Base-by-base conservation (phyloP, 2,888 invertebrate species). In the Ypsolopha sequella region DNA sequence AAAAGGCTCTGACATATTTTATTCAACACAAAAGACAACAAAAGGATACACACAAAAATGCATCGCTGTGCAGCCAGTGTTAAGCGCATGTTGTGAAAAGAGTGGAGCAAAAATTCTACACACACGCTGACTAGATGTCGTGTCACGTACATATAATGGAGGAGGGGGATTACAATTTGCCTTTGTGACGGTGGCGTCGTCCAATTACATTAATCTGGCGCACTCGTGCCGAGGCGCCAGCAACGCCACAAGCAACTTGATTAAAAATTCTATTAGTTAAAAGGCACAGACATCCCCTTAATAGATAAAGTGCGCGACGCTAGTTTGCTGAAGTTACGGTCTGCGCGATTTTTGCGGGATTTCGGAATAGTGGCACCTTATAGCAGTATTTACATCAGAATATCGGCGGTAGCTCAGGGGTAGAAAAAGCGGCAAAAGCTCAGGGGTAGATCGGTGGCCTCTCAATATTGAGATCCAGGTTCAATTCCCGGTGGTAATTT, bases 211-310 rank as follows among this genome's bases (percentile, higher is more conserved):
- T 85, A 85, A 82, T 82, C 80, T 76, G 80, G 76, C 75, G 78
- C 66, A 68, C 72, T 73, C 70, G 74, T 66, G 73, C 70, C 66
- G 69, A 58, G 65, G 67, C 68, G 49, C 48, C 51, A 68, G 65
- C 73, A 73, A 68, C 72, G 70, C 73, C 80, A 70, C 80, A 76
- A 79, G 70, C 76, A 76, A 82, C 81, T 79, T 85, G 82, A 85
- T 85, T 85, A 84, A 86, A 85, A 82, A 85, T 82, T 82, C 84
- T 85, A 85, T 85, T 86, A 84, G 81, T 82, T 80, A 73, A 81
- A 85, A 84, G 76, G 77, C 77, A 68, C 72, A 75, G 80, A 77
- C 76, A 68, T 74, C 73, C 74, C 69, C 76, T 75, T 81, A 80
- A 81, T 80, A 80, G 77, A 77, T 79, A 77, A 78, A 80, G 76